Percentiles rank a stretch among this genome's conserved stretches.
Conservation (phyloP, 2,888 invertebrate species). For the Ochropleura plecta region DNA sequence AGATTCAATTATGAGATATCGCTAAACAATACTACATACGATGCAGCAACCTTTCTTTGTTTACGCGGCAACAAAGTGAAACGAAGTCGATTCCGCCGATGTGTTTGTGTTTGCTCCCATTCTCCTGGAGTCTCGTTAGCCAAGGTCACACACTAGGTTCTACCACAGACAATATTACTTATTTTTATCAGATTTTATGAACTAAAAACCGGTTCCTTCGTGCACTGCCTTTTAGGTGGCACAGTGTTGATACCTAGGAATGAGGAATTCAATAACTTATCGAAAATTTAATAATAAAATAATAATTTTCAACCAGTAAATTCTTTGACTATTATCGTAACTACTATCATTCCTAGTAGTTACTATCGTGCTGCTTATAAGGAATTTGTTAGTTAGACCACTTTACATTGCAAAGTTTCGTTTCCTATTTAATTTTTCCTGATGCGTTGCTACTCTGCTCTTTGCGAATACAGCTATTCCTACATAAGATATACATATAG, state of each 20-base stretch:
- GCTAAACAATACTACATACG: conserved; percentile 83
- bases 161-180: conserved; percentile 41
- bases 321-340: conserved; percentile 37
- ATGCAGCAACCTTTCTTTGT: conserved; percentile 84
- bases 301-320: conserved; percentile 39
- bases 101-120: conserved; percentile 72
- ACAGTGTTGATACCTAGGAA: conserved; percentile 19
- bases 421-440: conserved; percentile 24
- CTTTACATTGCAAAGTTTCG: conserved; percentile 41
- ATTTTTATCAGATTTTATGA: conserved; percentile 40
- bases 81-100: conserved; percentile 77
- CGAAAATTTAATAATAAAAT: conserved; percentile 40
- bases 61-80: conserved; percentile 78
- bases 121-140: conserved; percentile 69
- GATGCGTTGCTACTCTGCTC: not conserved
- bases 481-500: conserved; percentile 1
- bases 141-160: conserved; percentile 65
- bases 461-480: conserved; percentile 3
- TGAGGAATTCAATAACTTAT: conserved; percentile 31
- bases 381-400: conserved; percentile 48
- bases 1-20: conserved; percentile 88
- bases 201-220: conserved; percentile 49
- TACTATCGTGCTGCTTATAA: conserved; percentile 15
- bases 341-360: conserved; percentile 38
- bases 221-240: conserved; percentile 35